A percentile compares a stretch with the other conserved stretches of the same genome.
Evolutionary conservation across 1,140 invertebrate genomes (phyloP).

Genomic region (Euborellia annulipes): DNA sequence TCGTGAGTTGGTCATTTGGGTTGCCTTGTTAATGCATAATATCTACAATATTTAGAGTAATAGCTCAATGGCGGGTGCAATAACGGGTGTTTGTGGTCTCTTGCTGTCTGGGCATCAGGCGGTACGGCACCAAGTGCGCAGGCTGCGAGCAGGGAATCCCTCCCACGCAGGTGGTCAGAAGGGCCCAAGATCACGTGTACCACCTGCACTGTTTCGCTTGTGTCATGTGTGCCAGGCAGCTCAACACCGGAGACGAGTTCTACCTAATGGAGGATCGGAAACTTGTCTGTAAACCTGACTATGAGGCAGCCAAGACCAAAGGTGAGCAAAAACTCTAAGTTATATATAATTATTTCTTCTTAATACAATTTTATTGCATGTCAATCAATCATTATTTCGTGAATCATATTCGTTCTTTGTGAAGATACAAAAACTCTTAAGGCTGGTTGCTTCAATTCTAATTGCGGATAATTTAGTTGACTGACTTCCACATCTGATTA

Average conservation of each 20-base stretch:
- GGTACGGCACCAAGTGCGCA: slow-evolving; percentile 92
- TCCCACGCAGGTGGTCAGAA: slow-evolving; percentile 85
- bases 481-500: too few relatives aligned
- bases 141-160: slow-evolving; percentile 93
- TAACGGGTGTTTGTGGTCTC: slow-evolving; percentile 26
- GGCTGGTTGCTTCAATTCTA: too few relatives aligned
- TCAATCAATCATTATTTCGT: background rate
- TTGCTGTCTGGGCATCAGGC: slow-evolving; percentile 59
- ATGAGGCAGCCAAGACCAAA: slow-evolving; percentile 87
- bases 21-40: too few relatives aligned
- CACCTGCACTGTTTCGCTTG: slow-evolving; percentile 96
- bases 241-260: slow-evolving; percentile 96
- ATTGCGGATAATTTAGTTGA: too few relatives aligned
- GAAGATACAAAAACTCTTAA: too few relatives aligned
- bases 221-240: slow-evolving; percentile 81
- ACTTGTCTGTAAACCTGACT: slow-evolving; percentile 93
- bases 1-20: too few relatives aligned
- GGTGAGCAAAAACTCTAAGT: slow-evolving; percentile 34
- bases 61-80: too few relatives aligned
- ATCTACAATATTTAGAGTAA: too few relatives aligned
- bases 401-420: background rate
- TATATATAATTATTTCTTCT: background rate
- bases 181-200: slow-evolving; percentile 89
- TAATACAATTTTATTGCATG: background rate
- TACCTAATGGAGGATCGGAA: slow-evolving; percentile 97